These are phyloP conservation scores for Apostichopus parvimensis DNA, from an alignment of 35 echinoderm and acorn worm genomes.

Conservation along the genomic window DNA sequence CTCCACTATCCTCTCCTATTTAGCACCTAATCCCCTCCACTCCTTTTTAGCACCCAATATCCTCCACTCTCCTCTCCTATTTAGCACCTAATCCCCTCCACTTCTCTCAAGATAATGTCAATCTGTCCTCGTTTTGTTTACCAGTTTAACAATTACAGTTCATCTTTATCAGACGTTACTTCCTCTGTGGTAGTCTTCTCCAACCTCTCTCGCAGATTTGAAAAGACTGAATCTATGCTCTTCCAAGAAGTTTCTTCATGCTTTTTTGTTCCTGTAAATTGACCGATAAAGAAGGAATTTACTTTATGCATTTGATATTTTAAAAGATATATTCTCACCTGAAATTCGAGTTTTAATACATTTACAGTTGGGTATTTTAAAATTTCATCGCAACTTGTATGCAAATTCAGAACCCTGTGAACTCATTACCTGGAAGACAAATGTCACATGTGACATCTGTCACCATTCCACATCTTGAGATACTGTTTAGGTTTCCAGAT, in stretches of 20 bases:
- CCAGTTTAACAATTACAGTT: not conserved
- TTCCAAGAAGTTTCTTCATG: slow-evolving; percentile 84
- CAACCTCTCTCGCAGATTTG: slow-evolving; percentile 38
- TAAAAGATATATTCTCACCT: not conserved
- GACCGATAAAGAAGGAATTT: not conserved
- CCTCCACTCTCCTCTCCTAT: no score
- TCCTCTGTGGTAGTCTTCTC: not conserved
- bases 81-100: no score
- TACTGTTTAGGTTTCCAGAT: not conserved
- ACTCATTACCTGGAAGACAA: no score
- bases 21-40: no score
- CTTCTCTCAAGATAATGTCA: no score
- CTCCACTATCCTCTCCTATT: no score
- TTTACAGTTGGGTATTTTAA: no score
- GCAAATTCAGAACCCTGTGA: no score
- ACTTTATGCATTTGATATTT: not conserved
- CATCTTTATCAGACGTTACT: not conserved
- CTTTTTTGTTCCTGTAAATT: slow-evolving; percentile 56
- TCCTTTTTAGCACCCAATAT: no score
- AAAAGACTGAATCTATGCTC: slow-evolving; percentile 71
- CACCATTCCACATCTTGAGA: not conserved
- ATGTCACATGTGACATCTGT: not conserved
- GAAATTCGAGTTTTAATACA: no score
- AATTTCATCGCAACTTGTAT: no score
- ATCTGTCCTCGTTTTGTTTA: no score